Evolutionary conservation across 2,797 vertebrate genomes (phyloP), one percentile per base, ranked within the genome.

Genomic region (Artibeus lituratus): DNA sequence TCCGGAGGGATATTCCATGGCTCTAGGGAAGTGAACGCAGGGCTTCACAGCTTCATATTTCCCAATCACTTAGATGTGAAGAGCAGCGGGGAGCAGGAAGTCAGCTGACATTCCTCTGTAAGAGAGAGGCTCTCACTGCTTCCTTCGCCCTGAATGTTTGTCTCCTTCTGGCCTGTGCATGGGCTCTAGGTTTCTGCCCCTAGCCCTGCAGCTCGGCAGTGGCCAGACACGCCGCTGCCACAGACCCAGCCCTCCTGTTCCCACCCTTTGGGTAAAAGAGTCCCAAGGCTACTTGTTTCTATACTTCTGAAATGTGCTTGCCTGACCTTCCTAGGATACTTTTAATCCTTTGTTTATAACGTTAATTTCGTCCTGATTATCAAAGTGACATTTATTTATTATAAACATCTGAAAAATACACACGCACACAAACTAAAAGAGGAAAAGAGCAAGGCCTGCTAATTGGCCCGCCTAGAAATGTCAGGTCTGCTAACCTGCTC

Each of bases 351-450:
- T 89, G 7, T 35, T 80, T 82, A 47, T 59, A 59, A 67, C 0
- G 26, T 86, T 77, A 59, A 53, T 76, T 92, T 85, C 15, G 77
- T 93, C 93, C 35, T 83, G 3, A 78, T 76, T 57, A 57, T 49
- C 55, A 55, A 92, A 84, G n/a, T 90, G 84, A 47, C 21, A 29
- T 44, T 16, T 74, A 70, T 21, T 62, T 88, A 62, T 84, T 84
- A 49, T 87, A 80, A 89, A 85, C 37, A 55, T 21, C 24, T 92
- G 37, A 37, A 87, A 91, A 35, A 73, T 35, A 35, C 10, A 76
- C 14, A 78, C 12, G 32, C 11, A 22, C 15, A 73, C 11, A 86
- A 82, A 85, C 55, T 84, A 18, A 84, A 57, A 86, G 42, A 89
- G 9, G 32, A 59, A 91, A 88, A 51, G 9, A 93, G 21, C 11